Evolutionary conservation across 2,888 invertebrate species (phyloP).

Genomic region (Alloplasta piceator): DNA sequence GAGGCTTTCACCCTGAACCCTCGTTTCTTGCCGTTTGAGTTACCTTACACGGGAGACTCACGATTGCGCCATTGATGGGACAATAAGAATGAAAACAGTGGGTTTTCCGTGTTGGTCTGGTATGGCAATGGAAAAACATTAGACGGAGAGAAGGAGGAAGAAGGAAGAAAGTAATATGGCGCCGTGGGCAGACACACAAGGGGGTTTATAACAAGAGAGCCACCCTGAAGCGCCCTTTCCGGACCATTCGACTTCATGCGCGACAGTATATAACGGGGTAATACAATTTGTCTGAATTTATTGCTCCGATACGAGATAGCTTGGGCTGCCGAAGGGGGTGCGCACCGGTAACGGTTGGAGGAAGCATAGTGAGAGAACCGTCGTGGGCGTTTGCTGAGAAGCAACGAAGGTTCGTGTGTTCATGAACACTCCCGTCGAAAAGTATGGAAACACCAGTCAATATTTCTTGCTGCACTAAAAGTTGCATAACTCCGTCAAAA

Average conservation of each 20-base stretch:
- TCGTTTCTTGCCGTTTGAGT: constrained; percentile 21
- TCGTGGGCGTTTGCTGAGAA: constrained; percentile 39
- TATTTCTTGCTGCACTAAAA: too few species aligned
- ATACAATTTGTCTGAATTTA: constrained; percentile 80
- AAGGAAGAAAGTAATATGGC: constrained; percentile 17
- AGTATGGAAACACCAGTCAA: too few species aligned
- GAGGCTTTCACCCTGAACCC: neutral
- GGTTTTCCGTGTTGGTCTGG: constrained; percentile 17
- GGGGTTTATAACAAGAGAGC: constrained; percentile 53
- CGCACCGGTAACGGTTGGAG: constrained; percentile 4
- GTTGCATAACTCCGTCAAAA: too few species aligned
- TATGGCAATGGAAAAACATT: constrained; percentile 24
- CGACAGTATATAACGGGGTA: constrained; percentile 77
- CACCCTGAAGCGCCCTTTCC: constrained; percentile 49
- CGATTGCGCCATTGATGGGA: constrained; percentile 39
- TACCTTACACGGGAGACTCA: constrained; percentile 14
- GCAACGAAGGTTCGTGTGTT: constrained; percentile 1
- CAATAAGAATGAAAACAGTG: constrained; percentile 51
- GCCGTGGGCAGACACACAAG: constrained; percentile 28
- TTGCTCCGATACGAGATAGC: constrained; percentile 71
- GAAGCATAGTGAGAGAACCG: constrained; percentile 19
- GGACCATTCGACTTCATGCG: constrained; percentile 74
- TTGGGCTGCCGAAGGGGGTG: constrained; percentile 34
- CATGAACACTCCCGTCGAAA: too few species aligned
- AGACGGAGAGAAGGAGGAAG: constrained; percentile 1